Evolutionary conservation across 2,113 vertebrate species (phyloP).

Genomic region (Glaucomys volans): DNA sequence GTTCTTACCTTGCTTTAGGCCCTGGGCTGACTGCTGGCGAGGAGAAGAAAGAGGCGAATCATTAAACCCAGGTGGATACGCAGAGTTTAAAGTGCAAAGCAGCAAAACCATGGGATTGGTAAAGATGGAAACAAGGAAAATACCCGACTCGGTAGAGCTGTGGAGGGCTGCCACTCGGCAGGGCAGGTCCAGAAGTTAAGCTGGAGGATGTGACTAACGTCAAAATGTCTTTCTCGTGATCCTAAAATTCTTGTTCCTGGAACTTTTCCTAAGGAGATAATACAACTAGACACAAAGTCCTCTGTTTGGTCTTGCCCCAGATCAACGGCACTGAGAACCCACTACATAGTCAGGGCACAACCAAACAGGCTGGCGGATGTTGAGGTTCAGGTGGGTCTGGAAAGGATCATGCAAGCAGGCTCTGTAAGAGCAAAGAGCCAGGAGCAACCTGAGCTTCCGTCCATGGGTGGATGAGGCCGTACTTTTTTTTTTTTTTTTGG

Average conservation of each 20-base stretch:
- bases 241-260: not conserved
- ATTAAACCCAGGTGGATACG: not conserved
- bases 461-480: not conserved
- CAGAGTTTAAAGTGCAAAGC: not conserved
- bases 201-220: not conserved
- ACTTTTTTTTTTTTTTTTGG: not conserved
- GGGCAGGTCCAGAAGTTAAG: not conserved
- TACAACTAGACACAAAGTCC: not conserved
- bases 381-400: not conserved
- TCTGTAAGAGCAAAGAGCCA: not conserved
- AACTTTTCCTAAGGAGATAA: constrained; percentile 1
- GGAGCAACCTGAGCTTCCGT: not conserved
- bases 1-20: not conserved
- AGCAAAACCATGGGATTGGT: not conserved
- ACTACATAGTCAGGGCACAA: too few relatives aligned
- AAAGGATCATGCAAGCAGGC: not conserved
- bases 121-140: not conserved
- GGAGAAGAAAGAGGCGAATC: not conserved
- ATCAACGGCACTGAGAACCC: not conserved
- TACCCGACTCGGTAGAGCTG: not conserved
- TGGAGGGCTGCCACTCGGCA: not conserved
- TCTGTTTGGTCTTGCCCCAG: not conserved
- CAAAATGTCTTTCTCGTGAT: not conserved
- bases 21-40: not conserved
- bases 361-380: not conserved